Percentiles rank a stretch among this genome's conserved stretches.
These are phyloP conservation scores for Megalops atlanticus DNA, from an alignment of 2,113 vertebrate species.

Conservation along the genomic window DNA sequence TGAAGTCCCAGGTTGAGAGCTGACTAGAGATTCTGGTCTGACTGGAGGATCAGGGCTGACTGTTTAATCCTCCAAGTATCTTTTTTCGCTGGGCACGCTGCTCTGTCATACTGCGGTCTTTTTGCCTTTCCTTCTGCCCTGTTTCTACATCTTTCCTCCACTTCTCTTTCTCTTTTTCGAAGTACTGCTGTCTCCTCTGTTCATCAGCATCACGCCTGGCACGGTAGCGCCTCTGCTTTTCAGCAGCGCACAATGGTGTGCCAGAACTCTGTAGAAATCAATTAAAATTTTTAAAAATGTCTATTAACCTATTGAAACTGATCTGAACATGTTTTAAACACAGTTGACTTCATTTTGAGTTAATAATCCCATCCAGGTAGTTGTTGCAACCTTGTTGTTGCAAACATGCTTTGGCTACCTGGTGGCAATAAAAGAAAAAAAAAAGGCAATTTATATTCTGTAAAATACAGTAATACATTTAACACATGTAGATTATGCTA, in stretches of 20 bases:
- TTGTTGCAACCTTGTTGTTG: background rate
- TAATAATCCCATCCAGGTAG: constrained; percentile 3
- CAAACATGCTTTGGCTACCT: no score
- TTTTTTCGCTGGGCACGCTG: constrained; percentile 31
- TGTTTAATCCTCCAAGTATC: constrained; percentile 25
- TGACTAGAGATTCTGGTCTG: constrained; percentile 19
- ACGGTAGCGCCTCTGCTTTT: constrained; percentile 13
- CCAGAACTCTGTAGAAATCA: constrained; percentile 14
- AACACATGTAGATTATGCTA: constrained; percentile 5
- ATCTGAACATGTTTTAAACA: background rate
- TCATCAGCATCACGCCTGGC: constrained; percentile 9
- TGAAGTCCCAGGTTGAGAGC: constrained; percentile 12
- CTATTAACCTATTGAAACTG: constrained; percentile 4
- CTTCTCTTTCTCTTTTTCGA: no score
- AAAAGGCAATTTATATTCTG: constrained; percentile 18
- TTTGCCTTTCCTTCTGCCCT: constrained; percentile 33
- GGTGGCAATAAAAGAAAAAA: no score
- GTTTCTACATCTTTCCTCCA: no score
- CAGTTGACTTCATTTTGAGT: background rate
- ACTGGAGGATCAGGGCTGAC: background rate
- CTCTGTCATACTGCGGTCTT: constrained; percentile 28
- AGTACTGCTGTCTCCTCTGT: no score
- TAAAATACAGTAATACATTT: background rate
- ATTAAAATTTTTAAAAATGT: background rate
- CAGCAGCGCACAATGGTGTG: constrained; percentile 10